Evolutionary conservation across 2,113 vertebrate species (phyloP).

Genomic region (Perca flavescens): DNA sequence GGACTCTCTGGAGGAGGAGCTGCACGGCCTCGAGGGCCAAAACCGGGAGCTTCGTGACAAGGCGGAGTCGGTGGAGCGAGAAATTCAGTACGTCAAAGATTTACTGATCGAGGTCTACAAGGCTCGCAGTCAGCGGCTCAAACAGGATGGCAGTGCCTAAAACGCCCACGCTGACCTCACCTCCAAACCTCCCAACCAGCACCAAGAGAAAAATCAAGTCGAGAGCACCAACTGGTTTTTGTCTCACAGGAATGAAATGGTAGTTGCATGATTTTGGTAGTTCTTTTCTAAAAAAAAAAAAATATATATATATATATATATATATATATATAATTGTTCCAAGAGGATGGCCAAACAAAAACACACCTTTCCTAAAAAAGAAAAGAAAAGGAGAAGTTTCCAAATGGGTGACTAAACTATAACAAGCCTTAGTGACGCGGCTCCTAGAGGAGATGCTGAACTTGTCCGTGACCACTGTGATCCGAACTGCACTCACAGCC

Average conservation of each 20-base stretch:
- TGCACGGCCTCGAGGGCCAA: conserved; percentile 90
- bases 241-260: conserved; percentile 58
- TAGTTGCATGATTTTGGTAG: conserved; percentile 83
- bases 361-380: conserved; percentile 44
- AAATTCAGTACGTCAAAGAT: conserved; percentile 95
- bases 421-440: conserved; percentile 71
- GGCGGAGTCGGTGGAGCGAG: conserved; percentile 92
- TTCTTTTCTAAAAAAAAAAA: conserved; percentile 71
- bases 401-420: conserved; percentile 60
- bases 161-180: conserved; percentile 51
- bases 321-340: conserved; percentile 25
- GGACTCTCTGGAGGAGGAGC: conserved; percentile 92
- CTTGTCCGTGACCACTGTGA: conserved; percentile 85
- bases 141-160: conserved; percentile 87
- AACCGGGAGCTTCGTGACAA: conserved; percentile 93
- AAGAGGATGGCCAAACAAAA: conserved; percentile 45
- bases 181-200: conserved; percentile 54
- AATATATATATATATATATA: not conserved
- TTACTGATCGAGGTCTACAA: conserved; percentile 95
- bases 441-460: conserved; percentile 75
- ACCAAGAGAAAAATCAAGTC: conserved; percentile 53
- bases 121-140: conserved; percentile 91
- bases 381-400: conserved; percentile 29
- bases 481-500: conserved; percentile 79
- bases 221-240: conserved; percentile 59